phyloP scores from a whole-genome alignment of 2,888 invertebrate genomes.

The Brassicogethes aeneus region DNA sequence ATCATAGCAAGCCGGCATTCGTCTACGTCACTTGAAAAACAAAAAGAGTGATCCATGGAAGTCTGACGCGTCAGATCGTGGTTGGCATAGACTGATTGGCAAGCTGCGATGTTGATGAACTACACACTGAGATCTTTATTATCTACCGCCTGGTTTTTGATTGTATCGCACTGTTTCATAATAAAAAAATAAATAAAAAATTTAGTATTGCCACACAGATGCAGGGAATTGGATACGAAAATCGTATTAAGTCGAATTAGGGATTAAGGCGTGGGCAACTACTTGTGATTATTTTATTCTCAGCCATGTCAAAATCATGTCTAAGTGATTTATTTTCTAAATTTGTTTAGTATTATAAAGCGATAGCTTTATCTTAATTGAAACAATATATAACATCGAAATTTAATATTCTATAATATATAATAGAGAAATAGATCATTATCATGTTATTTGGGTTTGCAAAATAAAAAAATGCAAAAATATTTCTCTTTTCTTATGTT shows the following conservation, averaged over 20 bases:
- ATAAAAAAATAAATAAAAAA: constrained; percentile 13
- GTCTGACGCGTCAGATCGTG: constrained; percentile 26
- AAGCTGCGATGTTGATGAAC: constrained; percentile 39
- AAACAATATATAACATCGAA: too few species aligned
- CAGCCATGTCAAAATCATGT: too few species aligned
- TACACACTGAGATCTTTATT: constrained; percentile 40
- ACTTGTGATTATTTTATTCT: too few species aligned
- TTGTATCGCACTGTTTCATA: constrained; percentile 16
- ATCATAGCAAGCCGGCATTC: constrained; percentile 10
- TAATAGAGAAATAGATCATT: too few species aligned
- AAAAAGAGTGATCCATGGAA: constrained; percentile 29
- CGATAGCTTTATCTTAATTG: too few species aligned
- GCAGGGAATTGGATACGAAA: background rate
- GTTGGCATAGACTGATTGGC: constrained; percentile 38
- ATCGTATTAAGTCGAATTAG: background rate
- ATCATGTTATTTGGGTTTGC: too few species aligned
- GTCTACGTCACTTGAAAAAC: constrained; percentile 11
- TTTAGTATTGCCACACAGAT: background rate
- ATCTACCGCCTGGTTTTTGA: constrained; percentile 13
- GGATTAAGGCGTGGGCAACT: background rate
- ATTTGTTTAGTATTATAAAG: too few species aligned
- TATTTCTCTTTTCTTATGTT: too few species aligned
- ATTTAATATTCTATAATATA: too few species aligned
- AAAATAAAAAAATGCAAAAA: too few species aligned
- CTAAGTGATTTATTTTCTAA: too few species aligned